Evolutionary conservation across 2,797 vertebrate genomes (phyloP), one percentile per base, ranked within the genome.

Genomic region (Liparis tanakae): DNA sequence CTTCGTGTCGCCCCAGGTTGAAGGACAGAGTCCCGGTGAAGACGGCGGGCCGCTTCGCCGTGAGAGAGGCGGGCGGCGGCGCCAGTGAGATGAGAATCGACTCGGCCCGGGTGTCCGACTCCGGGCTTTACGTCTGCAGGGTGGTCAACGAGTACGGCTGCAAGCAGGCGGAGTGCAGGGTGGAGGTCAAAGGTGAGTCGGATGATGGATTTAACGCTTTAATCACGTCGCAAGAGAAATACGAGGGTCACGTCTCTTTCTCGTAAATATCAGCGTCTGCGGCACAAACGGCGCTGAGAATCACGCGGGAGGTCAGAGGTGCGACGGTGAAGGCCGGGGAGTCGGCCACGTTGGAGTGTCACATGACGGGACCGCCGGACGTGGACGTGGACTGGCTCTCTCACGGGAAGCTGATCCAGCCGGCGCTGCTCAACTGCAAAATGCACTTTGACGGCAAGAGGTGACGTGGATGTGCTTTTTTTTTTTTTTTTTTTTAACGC

Each of bases 371-470:
- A 53, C 96, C 96, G 0, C 87, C 92, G 1, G 96, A 98, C 65
- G 93, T 97, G 75, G 97, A 98, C 1, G 96, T 99, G 71, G 98
- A 99, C 91, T 99, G 98, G 98, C 87, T 98, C 82, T 96, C 95
- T 56, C 95, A 95, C 7, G 97, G 97, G 79, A 97, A 95, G 90
- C 94, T 99, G 91, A 94, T 99, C 88, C 98, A 99, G 94, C 97
- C 97, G 0, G 96, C 97, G 0, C 92, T 98, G 81, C 96, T 99
- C 87, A 96, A 97, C 93, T 99, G 98, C 92, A 99, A 99, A 94
- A 99, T 99, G 97, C 96, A 97, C 90, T 98, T 98, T 77, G 96
- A 98, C 6, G 98, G 98, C 77, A 96, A 90, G 67, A 95, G 96
- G 93, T 92, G 34, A 5, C 12, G 76, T 5, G 25, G 33, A 10